phyloP scores from a whole-genome alignment of 2,797 vertebrate species.

The Heterohyrax brucei region DNA sequence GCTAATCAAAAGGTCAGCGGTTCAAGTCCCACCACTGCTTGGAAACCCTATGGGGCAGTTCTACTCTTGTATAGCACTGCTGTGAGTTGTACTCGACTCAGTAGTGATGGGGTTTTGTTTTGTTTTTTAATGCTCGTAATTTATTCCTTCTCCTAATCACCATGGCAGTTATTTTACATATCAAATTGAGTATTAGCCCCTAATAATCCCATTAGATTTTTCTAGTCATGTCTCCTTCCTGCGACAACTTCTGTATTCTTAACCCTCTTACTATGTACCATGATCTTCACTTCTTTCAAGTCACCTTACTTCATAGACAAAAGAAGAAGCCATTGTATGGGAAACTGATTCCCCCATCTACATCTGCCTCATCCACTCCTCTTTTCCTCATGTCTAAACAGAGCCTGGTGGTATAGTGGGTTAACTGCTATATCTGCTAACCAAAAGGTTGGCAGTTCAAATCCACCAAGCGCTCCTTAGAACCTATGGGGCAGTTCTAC shows the following conservation, averaged over 20 bases:
- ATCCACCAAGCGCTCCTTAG: no score
- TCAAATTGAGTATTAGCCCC: constrained; percentile 17
- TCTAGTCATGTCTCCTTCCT: constrained; percentile 34
- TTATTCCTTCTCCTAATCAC: background rate
- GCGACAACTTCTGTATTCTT: constrained; percentile 34
- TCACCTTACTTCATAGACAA: background rate
- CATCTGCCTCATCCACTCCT: background rate
- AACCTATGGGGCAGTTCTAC: no score
- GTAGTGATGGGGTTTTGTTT: no score
- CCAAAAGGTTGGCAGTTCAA: no score
- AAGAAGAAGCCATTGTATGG: constrained; percentile 6
- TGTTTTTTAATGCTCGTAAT: background rate
- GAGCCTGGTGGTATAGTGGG: no score
- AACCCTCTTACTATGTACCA: background rate
- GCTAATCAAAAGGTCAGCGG: no score
- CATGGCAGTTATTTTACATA: constrained; percentile 8
- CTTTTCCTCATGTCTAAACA: constrained; percentile 24
- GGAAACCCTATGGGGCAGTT: no score
- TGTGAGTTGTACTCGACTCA: no score
- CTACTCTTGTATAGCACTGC: no score
- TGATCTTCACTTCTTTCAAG: constrained; percentile 10
- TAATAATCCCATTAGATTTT: constrained; percentile 44
- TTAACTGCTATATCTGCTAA: no score
- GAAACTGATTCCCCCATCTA: constrained; percentile 8
- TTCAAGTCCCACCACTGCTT: no score